Base-by-base conservation (phyloP, 2,797 vertebrate genomes). In the Psittacula derbiana region DNA sequence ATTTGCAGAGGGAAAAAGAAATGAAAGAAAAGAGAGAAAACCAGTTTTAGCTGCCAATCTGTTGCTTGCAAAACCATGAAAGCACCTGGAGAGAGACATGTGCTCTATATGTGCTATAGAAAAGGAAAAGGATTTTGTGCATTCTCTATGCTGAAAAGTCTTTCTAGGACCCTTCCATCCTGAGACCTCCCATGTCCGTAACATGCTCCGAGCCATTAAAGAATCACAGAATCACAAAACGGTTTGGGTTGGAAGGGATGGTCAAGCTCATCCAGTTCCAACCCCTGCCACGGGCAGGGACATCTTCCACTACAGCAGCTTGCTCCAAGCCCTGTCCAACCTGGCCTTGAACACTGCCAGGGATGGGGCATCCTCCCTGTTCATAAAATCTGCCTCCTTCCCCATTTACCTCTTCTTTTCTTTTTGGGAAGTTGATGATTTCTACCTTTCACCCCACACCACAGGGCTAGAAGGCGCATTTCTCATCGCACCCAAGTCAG, bases 41-140 rank as follows among this genome's bases (percentile, higher is more conserved):
- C 14, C 67, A 41, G 71, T 76, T 91, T 76, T 79, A 86, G 73
- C 86, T 88, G 80, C 86, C 92, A 88, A 90, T 96, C 92, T 96
- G 93, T 75, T 90, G 78, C 93, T 88, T 81, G 78, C 53, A 84
- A 75, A 92, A 88, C 83, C 88, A 88, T 8, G 50, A 65, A 75
- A 90, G 28, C 80, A 90, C 62, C 73, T 84, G 47, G 72, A 84
- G 80, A 94, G 40, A 86, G 46, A 49, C 0, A n/a, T n/a, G n/a
- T n/a, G n/a, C n/a, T n/a, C n/a, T n/a, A 50, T 14, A 36, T 15
- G 14, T 30, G 43, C 49, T 86, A 78, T 10, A 55, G 83, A 69
- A 74, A 78, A 52, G 65, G 44, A 74, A 64, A 91, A 88, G 41
- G 91, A 85, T 81, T 80, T 76, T 1, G 10, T 66, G 71, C 71